Evolutionary conservation across 2,888 invertebrate genomes (phyloP).

Genomic region (Steinernema scapterisci): DNA sequence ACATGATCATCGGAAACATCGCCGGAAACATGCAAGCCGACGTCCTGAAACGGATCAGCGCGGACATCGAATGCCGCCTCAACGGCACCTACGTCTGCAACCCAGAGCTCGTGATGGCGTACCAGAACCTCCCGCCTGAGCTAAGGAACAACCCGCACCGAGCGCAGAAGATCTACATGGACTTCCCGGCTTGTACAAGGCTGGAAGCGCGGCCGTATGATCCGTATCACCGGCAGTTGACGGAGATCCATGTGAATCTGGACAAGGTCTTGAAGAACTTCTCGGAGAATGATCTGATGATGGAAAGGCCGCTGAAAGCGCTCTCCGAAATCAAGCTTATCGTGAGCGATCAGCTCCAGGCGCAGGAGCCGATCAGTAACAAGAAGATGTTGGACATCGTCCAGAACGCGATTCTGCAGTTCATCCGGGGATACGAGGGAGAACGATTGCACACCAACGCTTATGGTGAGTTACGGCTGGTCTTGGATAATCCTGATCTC

Average conservation of each 20-base stretch:
- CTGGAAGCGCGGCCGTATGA: background rate
- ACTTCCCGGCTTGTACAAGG: background rate
- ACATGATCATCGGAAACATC: background rate
- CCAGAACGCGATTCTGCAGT: background rate
- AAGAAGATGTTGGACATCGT: background rate
- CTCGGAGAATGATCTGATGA: background rate
- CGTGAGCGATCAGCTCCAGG: background rate
- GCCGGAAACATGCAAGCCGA: background rate
- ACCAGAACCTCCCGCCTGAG: background rate
- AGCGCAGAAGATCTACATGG: background rate
- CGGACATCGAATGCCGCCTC: background rate
- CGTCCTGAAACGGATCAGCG: background rate
- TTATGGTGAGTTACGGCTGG: background rate
- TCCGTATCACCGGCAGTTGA: background rate
- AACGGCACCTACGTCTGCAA: background rate
- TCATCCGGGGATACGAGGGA: conserved; percentile 7
- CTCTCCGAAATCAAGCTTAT: background rate
- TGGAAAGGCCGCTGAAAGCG: background rate
- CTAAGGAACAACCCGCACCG: background rate
- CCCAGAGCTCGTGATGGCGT: background rate
- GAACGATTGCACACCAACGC: background rate
- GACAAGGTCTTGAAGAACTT: conserved; percentile 9
- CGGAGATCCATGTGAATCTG: background rate
- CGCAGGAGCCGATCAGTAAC: background rate
- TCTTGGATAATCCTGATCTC: background rate